Evolutionary conservation across 1,140 invertebrate species (phyloP).

Genomic region (Drosophila ohnishii): DNA sequence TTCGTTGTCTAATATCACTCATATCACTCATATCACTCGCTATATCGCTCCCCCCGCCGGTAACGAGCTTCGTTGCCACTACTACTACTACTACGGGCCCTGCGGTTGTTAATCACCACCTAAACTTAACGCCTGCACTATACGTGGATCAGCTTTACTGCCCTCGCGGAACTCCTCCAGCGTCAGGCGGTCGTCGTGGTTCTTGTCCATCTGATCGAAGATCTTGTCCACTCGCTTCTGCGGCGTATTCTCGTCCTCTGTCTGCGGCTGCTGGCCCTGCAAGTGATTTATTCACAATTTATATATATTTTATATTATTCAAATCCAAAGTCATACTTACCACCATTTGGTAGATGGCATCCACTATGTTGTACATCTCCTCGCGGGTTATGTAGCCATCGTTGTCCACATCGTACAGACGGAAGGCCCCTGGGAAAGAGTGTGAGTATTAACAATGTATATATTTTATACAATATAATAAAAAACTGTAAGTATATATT

Average conservation of each 20-base stretch:
- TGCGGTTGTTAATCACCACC: conserved; percentile 85
- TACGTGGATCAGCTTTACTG: conserved; percentile 98
- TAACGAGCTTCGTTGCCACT: conserved; percentile 10
- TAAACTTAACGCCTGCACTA: conserved; percentile 96
- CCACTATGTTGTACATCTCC: conserved; percentile 99
- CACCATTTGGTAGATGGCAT: conserved; percentile 99
- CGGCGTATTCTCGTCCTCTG: conserved; percentile 97
- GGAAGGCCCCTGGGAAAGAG: conserved; percentile 93
- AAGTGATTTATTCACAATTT: no score
- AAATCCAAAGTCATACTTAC: conserved; percentile 85
- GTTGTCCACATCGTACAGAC: conserved; percentile 98
- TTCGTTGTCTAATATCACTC: conserved; percentile 53
- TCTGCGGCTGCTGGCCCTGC: conserved; percentile 93
- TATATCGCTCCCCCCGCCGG: conserved; percentile 27
- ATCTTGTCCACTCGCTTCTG: conserved; percentile 98
- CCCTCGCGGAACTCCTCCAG: conserved; percentile 98
- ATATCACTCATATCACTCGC: conserved; percentile 21
- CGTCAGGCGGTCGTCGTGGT: conserved; percentile 90
- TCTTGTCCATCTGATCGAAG: conserved; percentile 99
- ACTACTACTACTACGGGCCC: conserved; percentile 46
- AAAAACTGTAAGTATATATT: no score
- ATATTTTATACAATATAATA: no score
- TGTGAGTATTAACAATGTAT: not conserved
- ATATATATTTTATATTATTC: no score
- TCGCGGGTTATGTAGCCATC: conserved; percentile 98